Base-by-base conservation (phyloP, 2,888 invertebrate genomes). In the Dicycla oo region DNA sequence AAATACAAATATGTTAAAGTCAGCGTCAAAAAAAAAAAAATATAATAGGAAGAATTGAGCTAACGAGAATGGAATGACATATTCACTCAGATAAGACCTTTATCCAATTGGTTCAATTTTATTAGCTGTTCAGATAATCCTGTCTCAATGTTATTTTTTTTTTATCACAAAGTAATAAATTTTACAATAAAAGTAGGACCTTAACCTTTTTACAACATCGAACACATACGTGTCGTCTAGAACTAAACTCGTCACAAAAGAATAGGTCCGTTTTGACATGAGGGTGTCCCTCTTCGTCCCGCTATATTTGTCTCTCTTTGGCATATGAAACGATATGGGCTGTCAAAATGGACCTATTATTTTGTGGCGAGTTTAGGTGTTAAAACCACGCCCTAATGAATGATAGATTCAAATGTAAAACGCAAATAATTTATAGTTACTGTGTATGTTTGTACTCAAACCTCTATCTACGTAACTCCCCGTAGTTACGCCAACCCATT, bases 401-500 rank as follows among this genome's bases (percentile, higher is more conserved):
- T 26, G 38, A 43, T 53, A 51, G 57, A 68, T 45, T 47, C 38
- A 63, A 73, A 51, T 23, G 34, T 65, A 54, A 47, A 56, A 76
- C 57, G 68, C 61, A 81, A 63, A 69, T 54, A 45, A 53, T 58
- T 63, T 47, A 30, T 26, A 72, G 26, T 60, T 51, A 51, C 43
- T 62, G 51, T 63, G 45, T 43, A 45, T 49, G 43, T 49, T 26
- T 18, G 38, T 68, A 66, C 47, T n/a, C 0, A 7, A 43, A 13
- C 8, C 47, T 68, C 10, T 47, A 51, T 26, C 69, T 75, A 71
- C 68, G 57, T 71, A 68, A 75, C 63, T 30, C 18, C 30, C n/a
- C 40, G 43, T 54, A 67, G 73, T 81, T 56, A 73, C 34, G 23
- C 30, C 47, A 69, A 78, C 34, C 62, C 63, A 80, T 78, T 78